A percentile compares a stretch with the other conserved stretches of the same genome.
phyloP scores from a whole-genome alignment of 2,797 vertebrate species.

The Diglossa cyanea region DNA sequence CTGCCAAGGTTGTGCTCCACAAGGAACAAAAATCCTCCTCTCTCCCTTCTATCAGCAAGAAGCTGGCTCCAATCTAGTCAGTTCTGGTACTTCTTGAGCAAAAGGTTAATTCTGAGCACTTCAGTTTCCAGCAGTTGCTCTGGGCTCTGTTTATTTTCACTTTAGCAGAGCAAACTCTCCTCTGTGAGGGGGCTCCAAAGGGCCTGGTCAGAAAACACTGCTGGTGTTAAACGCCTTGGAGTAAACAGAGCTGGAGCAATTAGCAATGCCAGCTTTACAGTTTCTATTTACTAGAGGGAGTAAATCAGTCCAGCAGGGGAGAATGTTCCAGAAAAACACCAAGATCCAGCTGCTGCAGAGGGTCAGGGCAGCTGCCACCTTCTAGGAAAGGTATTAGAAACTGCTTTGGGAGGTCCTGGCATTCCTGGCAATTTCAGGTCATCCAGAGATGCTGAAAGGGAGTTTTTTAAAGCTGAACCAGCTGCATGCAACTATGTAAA shows the following conservation, averaged over 20 bases:
- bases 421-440: not conserved
- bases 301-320: not conserved
- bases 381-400: not conserved
- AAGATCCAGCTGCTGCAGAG: not conserved
- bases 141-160: not conserved
- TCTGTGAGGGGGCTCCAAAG: not conserved
- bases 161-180: not conserved
- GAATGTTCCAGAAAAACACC: not conserved
- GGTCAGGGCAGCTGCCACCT: not conserved
- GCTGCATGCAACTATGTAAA: not conserved
- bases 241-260: not conserved
- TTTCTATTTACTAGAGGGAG: accelerated
- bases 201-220: not conserved
- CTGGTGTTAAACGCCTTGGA: not conserved
- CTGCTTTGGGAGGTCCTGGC: not conserved
- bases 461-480: not conserved
- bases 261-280: not conserved
- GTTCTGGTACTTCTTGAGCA: not conserved
- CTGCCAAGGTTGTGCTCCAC: not conserved
- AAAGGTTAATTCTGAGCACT: not conserved
- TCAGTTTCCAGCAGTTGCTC: not conserved
- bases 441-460: not conserved
- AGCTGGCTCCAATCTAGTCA: not conserved
- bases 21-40: not conserved
- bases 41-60: not conserved